phyloP scores from a whole-genome alignment of 2,113 vertebrate species.

The Oryzias curvinotus region DNA sequence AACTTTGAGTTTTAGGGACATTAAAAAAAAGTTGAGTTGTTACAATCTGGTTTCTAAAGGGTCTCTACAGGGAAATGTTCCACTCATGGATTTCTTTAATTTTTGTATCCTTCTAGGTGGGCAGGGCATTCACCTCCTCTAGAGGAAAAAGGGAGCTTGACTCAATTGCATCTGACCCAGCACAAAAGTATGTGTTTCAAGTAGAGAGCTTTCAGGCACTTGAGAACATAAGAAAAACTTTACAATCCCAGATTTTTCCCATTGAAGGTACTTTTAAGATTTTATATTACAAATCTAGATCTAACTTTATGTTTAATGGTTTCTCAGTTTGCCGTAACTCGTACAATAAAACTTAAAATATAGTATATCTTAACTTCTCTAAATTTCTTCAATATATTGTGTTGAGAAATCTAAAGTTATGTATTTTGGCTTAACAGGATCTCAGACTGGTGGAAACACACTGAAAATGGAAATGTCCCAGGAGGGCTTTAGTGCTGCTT shows the following conservation, averaged over 20 bases:
- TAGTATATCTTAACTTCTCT: not conserved
- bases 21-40: too few relatives aligned
- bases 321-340: too few relatives aligned
- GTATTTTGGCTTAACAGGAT: conserved; percentile 48
- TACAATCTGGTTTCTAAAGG: not conserved
- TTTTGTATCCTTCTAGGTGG: conserved; percentile 70
- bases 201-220: conserved; percentile 78
- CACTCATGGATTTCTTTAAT: too few relatives aligned
- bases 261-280: conserved; percentile 78
- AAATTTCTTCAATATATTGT: not conserved
- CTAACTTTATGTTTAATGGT: not conserved
- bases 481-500: conserved; percentile 66
- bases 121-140: fast-evolving
- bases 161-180: conserved; percentile 73
- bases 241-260: conserved; percentile 83
- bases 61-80: not conserved
- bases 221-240: conserved; percentile 69
- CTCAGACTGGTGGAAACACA: conserved; percentile 55
- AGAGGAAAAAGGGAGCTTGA: fast-evolving
- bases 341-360: not conserved
- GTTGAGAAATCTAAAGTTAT: not conserved
- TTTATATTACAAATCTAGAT: too few relatives aligned
- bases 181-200: conserved; percentile 58
- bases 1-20: too few relatives aligned
- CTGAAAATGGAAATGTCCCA: conserved; percentile 74